Evolutionary conservation across 2,113 vertebrate genomes (phyloP).

Genomic region (Argyrosomus japonicus): DNA sequence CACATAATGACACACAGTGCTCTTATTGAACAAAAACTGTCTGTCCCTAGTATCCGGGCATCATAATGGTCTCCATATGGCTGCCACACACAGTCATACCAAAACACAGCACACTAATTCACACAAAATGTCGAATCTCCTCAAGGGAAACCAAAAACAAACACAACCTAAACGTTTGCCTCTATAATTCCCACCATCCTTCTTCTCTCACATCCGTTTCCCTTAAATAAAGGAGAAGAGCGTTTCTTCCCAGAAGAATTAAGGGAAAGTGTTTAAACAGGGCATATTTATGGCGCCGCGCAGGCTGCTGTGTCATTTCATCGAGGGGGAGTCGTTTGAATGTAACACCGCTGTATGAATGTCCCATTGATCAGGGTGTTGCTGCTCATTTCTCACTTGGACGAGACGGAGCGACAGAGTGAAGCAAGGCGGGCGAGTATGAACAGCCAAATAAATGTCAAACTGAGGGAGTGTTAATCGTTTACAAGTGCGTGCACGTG

Average conservation of each 20-base stretch:
- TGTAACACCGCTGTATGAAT: slow-evolving; percentile 69
- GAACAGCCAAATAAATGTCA: slow-evolving; percentile 77
- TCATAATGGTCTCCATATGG: slow-evolving; percentile 76
- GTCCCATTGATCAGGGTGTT: slow-evolving; percentile 76
- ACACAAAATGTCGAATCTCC: slow-evolving; percentile 43
- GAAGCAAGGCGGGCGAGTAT: slow-evolving; percentile 54
- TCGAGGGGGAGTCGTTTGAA: slow-evolving; percentile 42
- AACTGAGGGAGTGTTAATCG: slow-evolving; percentile 66
- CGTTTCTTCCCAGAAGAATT: slow-evolving; percentile 41
- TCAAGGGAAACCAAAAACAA: slow-evolving; percentile 64
- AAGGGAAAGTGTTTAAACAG: slow-evolving; percentile 62
- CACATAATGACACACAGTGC: slow-evolving; percentile 43
- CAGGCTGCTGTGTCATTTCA: slow-evolving; percentile 57
- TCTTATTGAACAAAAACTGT: slow-evolving; percentile 54
- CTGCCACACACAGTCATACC: slow-evolving; percentile 60
- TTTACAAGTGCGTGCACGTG: slow-evolving; percentile 42
- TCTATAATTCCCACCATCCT: slow-evolving; percentile 13
- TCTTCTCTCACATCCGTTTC: slow-evolving; percentile 42
- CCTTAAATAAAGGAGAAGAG: slow-evolving; percentile 46
- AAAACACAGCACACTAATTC: slow-evolving; percentile 31
- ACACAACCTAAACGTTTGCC: slow-evolving; percentile 56
- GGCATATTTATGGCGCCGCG: slow-evolving; percentile 58
- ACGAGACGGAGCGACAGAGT: slow-evolving; percentile 59
- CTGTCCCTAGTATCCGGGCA: slow-evolving; percentile 49
- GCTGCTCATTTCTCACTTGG: slow-evolving; percentile 69